Percentiles rank a stretch among this genome's conserved stretches.
These are phyloP conservation scores for Schlechtendalia chinensis DNA, from an alignment of 1,140 invertebrate genomes.

Conservation along the genomic window DNA sequence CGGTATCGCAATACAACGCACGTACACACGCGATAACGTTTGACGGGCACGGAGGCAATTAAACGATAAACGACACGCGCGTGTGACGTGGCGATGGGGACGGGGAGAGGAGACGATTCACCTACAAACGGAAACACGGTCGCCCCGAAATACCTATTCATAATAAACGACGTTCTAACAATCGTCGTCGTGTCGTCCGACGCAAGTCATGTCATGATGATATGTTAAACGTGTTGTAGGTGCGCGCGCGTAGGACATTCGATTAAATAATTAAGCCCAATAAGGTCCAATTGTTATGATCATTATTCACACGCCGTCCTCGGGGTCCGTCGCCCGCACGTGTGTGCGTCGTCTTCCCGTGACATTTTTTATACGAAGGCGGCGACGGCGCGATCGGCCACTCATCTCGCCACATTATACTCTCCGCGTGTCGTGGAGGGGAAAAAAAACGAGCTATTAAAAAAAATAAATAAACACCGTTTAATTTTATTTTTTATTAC, in stretches of 20 bases:
- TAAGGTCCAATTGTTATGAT: slow-evolving; percentile 28
- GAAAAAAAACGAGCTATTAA: slow-evolving; percentile 15
- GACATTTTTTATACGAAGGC: not conserved
- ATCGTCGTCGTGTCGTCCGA: not conserved
- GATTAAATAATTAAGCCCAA: slow-evolving; percentile 39
- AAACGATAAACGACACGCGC: too few species aligned
- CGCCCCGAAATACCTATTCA: too few species aligned
- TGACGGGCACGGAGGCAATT: too few species aligned
- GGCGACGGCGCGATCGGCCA: not conserved
- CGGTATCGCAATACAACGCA: not conserved
- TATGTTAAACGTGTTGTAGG: not conserved
- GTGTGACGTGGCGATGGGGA: not conserved
- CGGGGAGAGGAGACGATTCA: not conserved
- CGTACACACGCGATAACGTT: too few species aligned
- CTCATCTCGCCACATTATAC: not conserved
- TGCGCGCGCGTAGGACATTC: not conserved
- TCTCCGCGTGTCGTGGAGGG: too few species aligned
- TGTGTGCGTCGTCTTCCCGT: not conserved
- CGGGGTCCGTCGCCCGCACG: not conserved
- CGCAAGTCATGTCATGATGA: not conserved
- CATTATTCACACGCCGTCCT: slow-evolving; percentile 12
- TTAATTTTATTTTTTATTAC: not conserved
- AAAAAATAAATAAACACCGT: not conserved
- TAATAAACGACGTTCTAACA: too few species aligned
- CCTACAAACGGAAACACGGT: too few species aligned